These are phyloP conservation scores for Hypomecis punctinalis DNA, from an alignment of 2,888 invertebrate genomes.

Conservation along the genomic window DNA sequence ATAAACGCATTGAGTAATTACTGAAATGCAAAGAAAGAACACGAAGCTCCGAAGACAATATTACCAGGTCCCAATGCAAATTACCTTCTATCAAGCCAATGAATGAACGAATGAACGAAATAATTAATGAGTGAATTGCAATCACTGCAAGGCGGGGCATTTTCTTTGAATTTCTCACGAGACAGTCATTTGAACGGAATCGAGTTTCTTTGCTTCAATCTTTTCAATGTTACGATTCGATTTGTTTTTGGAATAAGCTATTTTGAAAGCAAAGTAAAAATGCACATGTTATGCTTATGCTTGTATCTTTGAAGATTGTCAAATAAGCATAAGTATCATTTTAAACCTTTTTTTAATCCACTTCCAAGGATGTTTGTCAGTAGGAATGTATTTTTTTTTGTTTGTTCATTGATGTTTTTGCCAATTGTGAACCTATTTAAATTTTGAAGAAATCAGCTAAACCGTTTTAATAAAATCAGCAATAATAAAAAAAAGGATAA, in stretches of 20 bases:
- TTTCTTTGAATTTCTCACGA: slow-evolving; percentile 32
- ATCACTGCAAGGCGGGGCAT: slow-evolving; percentile 45
- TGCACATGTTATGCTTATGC: no score
- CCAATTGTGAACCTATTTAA: no score
- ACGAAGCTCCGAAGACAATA: slow-evolving; percentile 3
- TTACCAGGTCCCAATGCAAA: slow-evolving; percentile 24
- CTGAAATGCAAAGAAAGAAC: slow-evolving; percentile 11
- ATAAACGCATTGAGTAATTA: neutral
- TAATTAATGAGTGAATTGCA: slow-evolving; percentile 52
- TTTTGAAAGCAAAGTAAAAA: no score
- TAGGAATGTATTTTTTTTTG: no score
- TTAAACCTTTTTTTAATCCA: no score
- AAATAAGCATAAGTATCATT: no score
- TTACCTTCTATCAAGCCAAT: slow-evolving; percentile 27
- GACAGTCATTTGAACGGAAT: slow-evolving; percentile 40
- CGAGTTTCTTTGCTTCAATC: slow-evolving; percentile 15
- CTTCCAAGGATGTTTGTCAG: no score
- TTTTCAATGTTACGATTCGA: slow-evolving; percentile 5
- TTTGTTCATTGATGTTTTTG: no score
- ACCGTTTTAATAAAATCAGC: no score
- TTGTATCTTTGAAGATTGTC: no score
- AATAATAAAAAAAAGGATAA: no score
- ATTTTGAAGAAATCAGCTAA: no score
- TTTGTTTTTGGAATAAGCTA: slow-evolving; percentile 4
- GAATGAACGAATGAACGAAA: slow-evolving; percentile 45